Base-by-base conservation (phyloP, 2,888 invertebrate species). In the Zele albiditarsus region DNA sequence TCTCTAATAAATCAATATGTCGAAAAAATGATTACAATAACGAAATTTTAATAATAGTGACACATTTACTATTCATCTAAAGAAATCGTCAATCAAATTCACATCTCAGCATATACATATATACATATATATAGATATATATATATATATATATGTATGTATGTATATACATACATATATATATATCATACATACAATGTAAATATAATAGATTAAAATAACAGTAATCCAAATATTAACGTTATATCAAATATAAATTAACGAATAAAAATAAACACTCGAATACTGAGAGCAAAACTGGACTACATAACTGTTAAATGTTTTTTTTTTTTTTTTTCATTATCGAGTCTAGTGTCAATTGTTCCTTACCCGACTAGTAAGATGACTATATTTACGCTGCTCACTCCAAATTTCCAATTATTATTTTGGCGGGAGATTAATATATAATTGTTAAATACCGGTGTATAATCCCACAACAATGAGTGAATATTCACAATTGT, bases 401-500 rank as follows among this genome's bases (percentile, higher is more conserved):
- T 68, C 63, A 77, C 76, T 78, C 74, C 77, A 73, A 67, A 65
- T 74, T 75, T 73, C 76, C 53, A 74, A 79, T 75, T 78, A 69
- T 71, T 72, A 77, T 78, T 80, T 82, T 82, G 81, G 81, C 81
- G 81, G 81, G 81, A 82, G 76, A 74, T 71, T 62, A 60, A 27
- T 10, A 8, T 67, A 60, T n/a, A 16, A 71, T 70, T 53, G 20
- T 71, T 25, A 42, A 46, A 42, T 28, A 25, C 0, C 25, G 14
- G 42, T 28, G 42, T 62, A 68, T 31, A 31, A 49, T 68, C 12
- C 8, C 8, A 23, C 63, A 28, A 63, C 20, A 20, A 27, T 63
- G 23, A 33, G 38, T 38, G n/a, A 31, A 20, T 63, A 38, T 12
- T 20, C 33, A 63, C n/a, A 63, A 23, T 10, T 63, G 38, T 33